Conservation (phyloP, 1,140 invertebrate species). For the Trichoplusia ni region DNA sequence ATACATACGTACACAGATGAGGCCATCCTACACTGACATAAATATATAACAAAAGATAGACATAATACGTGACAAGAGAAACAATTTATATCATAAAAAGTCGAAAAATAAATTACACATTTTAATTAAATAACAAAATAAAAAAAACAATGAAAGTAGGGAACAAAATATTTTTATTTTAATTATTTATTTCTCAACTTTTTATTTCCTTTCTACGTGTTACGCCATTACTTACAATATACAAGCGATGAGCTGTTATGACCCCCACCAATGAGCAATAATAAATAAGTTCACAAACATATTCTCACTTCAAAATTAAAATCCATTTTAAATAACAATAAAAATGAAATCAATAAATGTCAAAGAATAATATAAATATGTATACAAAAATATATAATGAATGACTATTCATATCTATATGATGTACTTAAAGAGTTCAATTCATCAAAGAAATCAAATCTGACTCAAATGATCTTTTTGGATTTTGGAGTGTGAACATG, state of each 20-base stretch:
- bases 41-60: too few relatives aligned
- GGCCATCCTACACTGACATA: too few relatives aligned
- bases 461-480: not conserved
- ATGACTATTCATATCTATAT: not conserved
- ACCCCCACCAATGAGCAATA: slow-evolving; percentile 10
- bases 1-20: too few relatives aligned
- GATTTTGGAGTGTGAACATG: slow-evolving; percentile 6
- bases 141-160: too few relatives aligned
- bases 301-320: not conserved
- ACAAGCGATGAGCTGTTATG: slow-evolving; percentile 7
- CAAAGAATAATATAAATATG: not conserved
- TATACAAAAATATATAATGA: not conserved
- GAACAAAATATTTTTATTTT: too few relatives aligned
- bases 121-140: too few relatives aligned
- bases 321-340: not conserved
- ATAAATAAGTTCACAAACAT: not conserved
- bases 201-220: too few relatives aligned
- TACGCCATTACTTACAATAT: slow-evolving; percentile 10
- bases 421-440: not conserved
- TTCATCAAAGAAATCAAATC: not conserved
- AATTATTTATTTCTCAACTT: too few relatives aligned
- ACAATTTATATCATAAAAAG: too few relatives aligned
- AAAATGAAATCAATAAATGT: not conserved
- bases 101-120: too few relatives aligned
- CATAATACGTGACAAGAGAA: too few relatives aligned